Base-by-base conservation (phyloP, 92 coral and sea anemone species). In the Hydrozoanthus gracilis region DNA sequence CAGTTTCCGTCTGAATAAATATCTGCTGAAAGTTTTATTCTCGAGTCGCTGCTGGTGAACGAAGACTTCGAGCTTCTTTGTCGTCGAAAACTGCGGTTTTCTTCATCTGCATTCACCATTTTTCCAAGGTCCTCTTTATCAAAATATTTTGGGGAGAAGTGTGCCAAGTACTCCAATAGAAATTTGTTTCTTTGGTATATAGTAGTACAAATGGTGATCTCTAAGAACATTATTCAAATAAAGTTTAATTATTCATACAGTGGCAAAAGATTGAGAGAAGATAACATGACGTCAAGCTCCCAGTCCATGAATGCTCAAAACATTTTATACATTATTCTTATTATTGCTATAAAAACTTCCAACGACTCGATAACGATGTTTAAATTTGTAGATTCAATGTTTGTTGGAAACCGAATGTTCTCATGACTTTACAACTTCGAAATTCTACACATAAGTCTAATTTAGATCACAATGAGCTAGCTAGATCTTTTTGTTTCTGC, bases 1-100 rank as follows among this genome's bases (percentile, higher is more conserved):
- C 83, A 92, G 82, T 88, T 76, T 0, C 92, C 94, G 66, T 92
- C 90, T 9, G 95, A 92, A 76, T 90, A 92, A 47, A 14, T 54
- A 16, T 82, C 82, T 12, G 91, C 88, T n/a, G 89, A 60, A 1
- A 91, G 88, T 50, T 76, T 62, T 51, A 75, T 76, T 51, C 84
- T 89, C 0, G 58, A 80, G 7, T 87, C 85, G 85, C 75, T 80
- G 85, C 85, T 80, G 18, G 73, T 17, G 58, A 74, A 80, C 18
- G 85, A 80, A 80, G 85, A 65, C 54, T 20, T 44, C n/a, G 85
- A 80, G 3, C 46, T 80, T 15, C 73, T 70, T 17, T 65, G 85
- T 9, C 44, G 44, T 14, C 75, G 73, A 80, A 48, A 65, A 47
- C n/a, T n/a, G 75, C 58, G 75, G 75, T 80, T 65, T 80, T 48